Evolutionary conservation across 2,113 vertebrate genomes (phyloP), one percentile per base, ranked within the genome.

Genomic region (Mustelus asterias): DNA sequence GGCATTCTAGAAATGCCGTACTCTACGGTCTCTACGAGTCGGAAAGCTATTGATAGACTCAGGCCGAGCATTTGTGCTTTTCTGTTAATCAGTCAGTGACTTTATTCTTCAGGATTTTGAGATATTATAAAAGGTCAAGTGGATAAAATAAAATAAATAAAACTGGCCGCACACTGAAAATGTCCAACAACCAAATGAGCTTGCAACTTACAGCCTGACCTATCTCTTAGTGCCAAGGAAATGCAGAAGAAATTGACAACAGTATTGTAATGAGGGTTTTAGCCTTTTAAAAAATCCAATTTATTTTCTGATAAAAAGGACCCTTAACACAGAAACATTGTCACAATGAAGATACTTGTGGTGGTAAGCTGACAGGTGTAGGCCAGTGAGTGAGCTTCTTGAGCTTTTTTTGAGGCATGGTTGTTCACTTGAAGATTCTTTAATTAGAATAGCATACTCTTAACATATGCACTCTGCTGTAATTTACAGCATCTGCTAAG

Each of bases 401-500:
- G 14, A 33, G 94, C 24, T 95, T 93, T 95, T 54, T 95, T 95
- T 29, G 67, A 95, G 69, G 24, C 26, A 63, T 85, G 76, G 70
- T 85, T 95, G 60, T 33, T 70, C 65, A 96, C 95, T 96, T 96
- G 76, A 94, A 96, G 95, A 97, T 95, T 96, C 44, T 96, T 96
- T 96, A 97, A 97, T 96, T 96, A 96, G 96, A 97, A 97, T 54
- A 96, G 96, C 95, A 44, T 93, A 97, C 97, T 97, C 97, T 96
- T 95, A 97, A 96, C 96, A 44, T 33, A 96, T 76, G 89, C 96
- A 96, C 97, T 96, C 95, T 96, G 96, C 96, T 96, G 6, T 96
- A 97, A 98, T 97, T 97, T 97, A 96, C 94, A 97, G 96, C 97
- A 97, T 97, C 97, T 97, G 96, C 96, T 97, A 96, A 95, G 94